Base-by-base conservation (phyloP, 2,113 vertebrate genomes). In the Gnathonemus longibarbis region DNA sequence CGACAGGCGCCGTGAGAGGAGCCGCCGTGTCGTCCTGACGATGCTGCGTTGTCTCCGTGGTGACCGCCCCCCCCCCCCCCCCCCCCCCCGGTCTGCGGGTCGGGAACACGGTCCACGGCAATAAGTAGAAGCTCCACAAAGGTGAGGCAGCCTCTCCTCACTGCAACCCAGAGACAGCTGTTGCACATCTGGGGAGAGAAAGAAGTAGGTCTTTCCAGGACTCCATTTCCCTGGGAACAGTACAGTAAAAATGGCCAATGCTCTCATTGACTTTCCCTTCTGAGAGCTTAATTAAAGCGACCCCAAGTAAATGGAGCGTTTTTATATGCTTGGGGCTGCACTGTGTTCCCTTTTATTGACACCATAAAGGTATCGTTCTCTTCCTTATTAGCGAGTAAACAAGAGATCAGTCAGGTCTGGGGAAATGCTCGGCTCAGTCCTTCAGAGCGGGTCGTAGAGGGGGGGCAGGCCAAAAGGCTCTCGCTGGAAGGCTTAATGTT, bases 141-240 rank as follows among this genome's bases (percentile, higher is more conserved):
- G 5, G 90, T 90, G 42, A 91, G 90, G 83, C 91, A 74, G 90
- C 89, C 35, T 50, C 88, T 86, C 27, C 42, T 83, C 27, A 31
- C 52, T 86, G 89, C 50, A 90, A 90, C 89, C 91, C 91, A 88
- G 56, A 92, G 92, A 90, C 92, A 94, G 92, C 93, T 94, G 93
- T 86, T 90, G 88, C 89, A 92, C 93, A 93, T 92, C 92, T 92
- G 90, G 88, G 77, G 58, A n/a, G 35, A 89, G 88, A 88, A 66
- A 58, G 87, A 74, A 39, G 24, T 62, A 89, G 88, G 88, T 89
- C 70, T 90, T 84, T 46, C 58, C 84, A 70, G 80, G 11, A 48
- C 35, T 88, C 19, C 50, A 74, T 91, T 91, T 91, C 86, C 88
- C 52, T 53, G 49, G 80, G 87, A 86, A 62, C 3, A 21, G 86